phyloP scores from a whole-genome alignment of 2,888 invertebrate species.

The Punctoribates punctum region DNA sequence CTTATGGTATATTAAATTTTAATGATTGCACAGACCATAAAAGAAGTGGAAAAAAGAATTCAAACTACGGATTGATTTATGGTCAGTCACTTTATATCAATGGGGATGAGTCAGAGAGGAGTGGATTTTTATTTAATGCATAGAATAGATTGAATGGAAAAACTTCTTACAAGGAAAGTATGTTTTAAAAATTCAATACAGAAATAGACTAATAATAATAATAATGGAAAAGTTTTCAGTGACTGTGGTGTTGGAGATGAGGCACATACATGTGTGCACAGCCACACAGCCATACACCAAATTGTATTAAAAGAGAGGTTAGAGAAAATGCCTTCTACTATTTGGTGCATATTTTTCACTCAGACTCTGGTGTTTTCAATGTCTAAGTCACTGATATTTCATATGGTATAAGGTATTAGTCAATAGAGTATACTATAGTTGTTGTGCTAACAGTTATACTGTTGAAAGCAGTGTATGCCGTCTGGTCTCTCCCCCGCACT shows the following conservation, averaged over 20 bases:
- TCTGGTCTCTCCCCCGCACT: not conserved
- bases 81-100: not conserved
- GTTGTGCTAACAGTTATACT: not conserved
- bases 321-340: not conserved
- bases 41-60: not conserved
- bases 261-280: too few species aligned
- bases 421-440: constrained; percentile 1
- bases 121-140: not conserved
- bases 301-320: too few species aligned
- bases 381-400: constrained; percentile 20
- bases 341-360: constrained; percentile 3
- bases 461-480: too few species aligned
- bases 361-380: too few species aligned
- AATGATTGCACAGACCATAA: not conserved
- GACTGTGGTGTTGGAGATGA: not conserved
- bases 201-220: not conserved
- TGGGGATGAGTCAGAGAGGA: not conserved
- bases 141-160: not conserved
- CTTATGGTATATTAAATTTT: not conserved
- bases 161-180: not conserved
- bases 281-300: not conserved
- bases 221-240: constrained; percentile 1
- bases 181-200: not conserved
- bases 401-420: constrained; percentile 39
- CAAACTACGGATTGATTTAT: not conserved